phyloP scores from a whole-genome alignment of 1,140 invertebrate genomes.

The Trialeurodes vaporariorum region DNA sequence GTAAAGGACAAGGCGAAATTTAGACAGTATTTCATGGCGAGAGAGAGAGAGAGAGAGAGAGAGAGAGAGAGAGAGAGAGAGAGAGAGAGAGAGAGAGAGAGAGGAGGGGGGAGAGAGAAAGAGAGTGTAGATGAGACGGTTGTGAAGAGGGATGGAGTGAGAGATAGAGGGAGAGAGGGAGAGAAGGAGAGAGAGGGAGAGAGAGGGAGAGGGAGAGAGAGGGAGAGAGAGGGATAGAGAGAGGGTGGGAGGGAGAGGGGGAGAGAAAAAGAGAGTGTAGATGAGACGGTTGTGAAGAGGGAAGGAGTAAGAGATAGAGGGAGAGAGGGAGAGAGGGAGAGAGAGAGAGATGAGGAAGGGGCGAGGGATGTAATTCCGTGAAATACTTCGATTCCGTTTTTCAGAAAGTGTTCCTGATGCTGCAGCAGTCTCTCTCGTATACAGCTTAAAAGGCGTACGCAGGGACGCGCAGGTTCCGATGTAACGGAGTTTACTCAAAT shows the following conservation, averaged over 20 bases:
- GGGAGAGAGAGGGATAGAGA: not conserved
- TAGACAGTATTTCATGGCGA: too few relatives aligned
- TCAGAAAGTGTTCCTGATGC: too few relatives aligned
- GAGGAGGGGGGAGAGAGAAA: not conserved
- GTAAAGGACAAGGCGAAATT: too few relatives aligned
- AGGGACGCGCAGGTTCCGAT: too few relatives aligned
- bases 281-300: not conserved
- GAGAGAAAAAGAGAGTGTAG: not conserved
- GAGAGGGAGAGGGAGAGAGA: not conserved
- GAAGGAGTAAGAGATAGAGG: not conserved
- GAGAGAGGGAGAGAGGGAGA: not conserved
- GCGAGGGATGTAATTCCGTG: too few relatives aligned
- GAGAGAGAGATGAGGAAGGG: not conserved
- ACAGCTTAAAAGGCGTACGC: too few relatives aligned
- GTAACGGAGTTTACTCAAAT: too few relatives aligned
- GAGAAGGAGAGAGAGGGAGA: not conserved
- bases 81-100: not conserved
- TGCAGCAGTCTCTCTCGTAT: too few relatives aligned
- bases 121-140: not conserved
- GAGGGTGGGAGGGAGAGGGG: not conserved
- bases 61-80: not conserved
- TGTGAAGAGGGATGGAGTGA: not conserved
- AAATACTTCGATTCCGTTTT: too few relatives aligned
- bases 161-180: not conserved
- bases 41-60: not conserved